These are phyloP conservation scores for Drosophila paulistorum DNA, from an alignment of 1,140 invertebrate genomes.

Conservation along the genomic window DNA sequence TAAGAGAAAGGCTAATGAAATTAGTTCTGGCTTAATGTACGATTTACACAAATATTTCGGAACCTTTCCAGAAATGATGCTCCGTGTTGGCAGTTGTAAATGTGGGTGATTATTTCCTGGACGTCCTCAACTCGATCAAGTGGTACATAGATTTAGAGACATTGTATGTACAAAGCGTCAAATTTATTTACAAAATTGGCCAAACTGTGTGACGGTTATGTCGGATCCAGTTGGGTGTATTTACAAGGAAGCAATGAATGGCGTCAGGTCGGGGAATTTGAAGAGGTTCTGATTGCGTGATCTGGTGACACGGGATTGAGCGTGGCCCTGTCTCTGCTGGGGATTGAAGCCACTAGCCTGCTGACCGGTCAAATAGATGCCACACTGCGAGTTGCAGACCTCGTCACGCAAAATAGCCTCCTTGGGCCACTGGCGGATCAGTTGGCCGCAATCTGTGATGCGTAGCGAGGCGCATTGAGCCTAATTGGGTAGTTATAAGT, in stretches of 20 bases:
- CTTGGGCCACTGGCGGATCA: constrained; percentile 91
- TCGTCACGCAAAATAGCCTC: constrained; percentile 93
- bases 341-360: constrained; percentile 67
- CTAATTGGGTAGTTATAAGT: constrained; percentile 84
- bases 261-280: constrained; percentile 87
- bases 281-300: constrained; percentile 83
- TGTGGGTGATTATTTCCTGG: constrained; percentile 26
- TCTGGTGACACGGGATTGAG: constrained; percentile 69
- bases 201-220: constrained; percentile 30
- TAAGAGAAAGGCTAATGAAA: constrained; percentile 51
- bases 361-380: constrained; percentile 82
- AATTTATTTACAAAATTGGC: constrained; percentile 61
- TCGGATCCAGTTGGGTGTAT: constrained; percentile 20
- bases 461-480: constrained; percentile 94
- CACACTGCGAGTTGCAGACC: constrained; percentile 95
- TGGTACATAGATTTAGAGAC: constrained; percentile 18
- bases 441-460: constrained; percentile 93
- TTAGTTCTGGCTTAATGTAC: constrained; percentile 58
- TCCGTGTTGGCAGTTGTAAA: constrained; percentile 22
- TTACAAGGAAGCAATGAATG: constrained; percentile 84
- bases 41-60: constrained; percentile 43
- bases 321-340: constrained; percentile 58
- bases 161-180: constrained; percentile 58
- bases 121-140: neutral
- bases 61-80: constrained; percentile 42